Percentiles rank a stretch among this genome's conserved stretches.
phyloP scores from a whole-genome alignment of 2,113 vertebrate genomes.

The Microtus montanus region DNA sequence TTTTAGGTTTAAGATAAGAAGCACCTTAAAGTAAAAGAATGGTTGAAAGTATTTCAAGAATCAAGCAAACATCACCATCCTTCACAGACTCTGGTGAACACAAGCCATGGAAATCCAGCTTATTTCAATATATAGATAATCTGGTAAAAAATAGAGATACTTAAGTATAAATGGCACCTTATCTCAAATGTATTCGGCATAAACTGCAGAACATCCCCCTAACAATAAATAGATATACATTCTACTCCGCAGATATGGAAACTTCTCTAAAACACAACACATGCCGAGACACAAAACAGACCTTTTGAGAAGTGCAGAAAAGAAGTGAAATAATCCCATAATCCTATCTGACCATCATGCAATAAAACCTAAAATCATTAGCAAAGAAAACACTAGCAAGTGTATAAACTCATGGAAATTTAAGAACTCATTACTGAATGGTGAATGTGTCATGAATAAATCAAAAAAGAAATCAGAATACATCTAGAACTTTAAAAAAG shows the following conservation, averaged over 20 bases:
- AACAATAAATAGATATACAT: neutral
- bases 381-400: neutral
- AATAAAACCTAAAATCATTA: neutral
- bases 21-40: neutral
- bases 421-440: neutral
- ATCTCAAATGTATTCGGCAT: neutral
- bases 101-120: neutral
- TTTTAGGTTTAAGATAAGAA: neutral
- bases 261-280: neutral
- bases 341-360: neutral
- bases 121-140: neutral
- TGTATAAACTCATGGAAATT: neutral
- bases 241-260: neutral
- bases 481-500: neutral
- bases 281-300: neutral
- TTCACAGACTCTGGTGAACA: neutral
- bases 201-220: neutral
- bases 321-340: neutral
- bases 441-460: neutral
- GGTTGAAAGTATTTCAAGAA: neutral
- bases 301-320: neutral
- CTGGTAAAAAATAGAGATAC: neutral
- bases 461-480: neutral
- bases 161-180: neutral
- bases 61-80: neutral